Conservation (phyloP, 2,797 vertebrate species). For the Anas acuta region DNA sequence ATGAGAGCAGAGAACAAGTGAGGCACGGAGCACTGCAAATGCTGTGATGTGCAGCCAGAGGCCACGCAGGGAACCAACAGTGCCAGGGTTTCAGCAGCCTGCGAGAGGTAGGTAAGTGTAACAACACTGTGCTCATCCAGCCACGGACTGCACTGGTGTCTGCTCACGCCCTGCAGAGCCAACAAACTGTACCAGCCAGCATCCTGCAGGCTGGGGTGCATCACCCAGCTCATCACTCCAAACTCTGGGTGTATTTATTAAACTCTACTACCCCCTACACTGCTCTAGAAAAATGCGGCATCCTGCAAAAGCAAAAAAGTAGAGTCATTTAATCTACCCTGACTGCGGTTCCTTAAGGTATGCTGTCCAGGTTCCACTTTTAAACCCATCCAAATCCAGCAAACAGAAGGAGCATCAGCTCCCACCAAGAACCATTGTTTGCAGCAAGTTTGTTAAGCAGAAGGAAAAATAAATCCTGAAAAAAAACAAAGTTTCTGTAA, state of each 20-base stretch:
- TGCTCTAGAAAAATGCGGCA: neutral
- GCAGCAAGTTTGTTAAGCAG: neutral
- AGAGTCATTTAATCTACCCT: neutral
- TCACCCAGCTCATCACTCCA: neutral
- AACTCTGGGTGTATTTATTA: neutral
- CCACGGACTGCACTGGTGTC: neutral
- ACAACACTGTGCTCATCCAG: neutral
- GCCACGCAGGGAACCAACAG: neutral
- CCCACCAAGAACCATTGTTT: neutral
- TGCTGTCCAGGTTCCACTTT: neutral
- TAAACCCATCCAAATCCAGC: neutral
- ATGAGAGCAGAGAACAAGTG: neutral
- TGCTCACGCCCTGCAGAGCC: rapidly evolving
- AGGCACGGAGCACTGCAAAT: neutral
- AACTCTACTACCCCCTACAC: neutral
- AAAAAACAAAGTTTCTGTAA: neutral
- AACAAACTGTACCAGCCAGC: neutral
- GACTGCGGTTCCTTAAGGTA: neutral
- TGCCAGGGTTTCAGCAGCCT: neutral
- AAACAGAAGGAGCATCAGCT: neutral
- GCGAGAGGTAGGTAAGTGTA: neutral
- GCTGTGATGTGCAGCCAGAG: neutral
- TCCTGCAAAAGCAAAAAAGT: neutral
- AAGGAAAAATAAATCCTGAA: neutral
- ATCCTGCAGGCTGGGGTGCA: neutral